Evolutionary conservation across 2,113 vertebrate genomes (phyloP).

Genomic region (Psittacula cyanocephala): DNA sequence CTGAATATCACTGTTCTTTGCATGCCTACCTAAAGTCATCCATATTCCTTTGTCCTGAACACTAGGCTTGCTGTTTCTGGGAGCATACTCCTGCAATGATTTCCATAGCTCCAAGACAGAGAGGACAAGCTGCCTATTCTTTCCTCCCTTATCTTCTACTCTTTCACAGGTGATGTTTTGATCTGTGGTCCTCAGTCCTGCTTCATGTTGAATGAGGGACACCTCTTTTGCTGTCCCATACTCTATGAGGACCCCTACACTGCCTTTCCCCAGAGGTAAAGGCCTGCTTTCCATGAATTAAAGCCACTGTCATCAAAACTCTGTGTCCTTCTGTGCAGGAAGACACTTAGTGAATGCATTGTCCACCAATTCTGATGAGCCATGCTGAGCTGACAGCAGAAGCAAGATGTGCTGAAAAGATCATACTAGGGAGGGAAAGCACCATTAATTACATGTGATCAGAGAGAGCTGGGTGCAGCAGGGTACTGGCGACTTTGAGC

Average conservation of each 20-base stretch:
- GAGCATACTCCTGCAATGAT: accelerated
- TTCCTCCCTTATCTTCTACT: neutral
- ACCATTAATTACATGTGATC: neutral
- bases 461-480: neutral
- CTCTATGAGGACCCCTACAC: neutral
- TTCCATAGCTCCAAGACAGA: neutral
- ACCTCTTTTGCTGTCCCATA: neutral
- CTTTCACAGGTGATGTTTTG: neutral
- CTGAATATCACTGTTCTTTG: neutral
- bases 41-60: neutral
- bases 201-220: neutral
- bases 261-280: neutral
- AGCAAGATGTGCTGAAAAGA: neutral
- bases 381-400: neutral
- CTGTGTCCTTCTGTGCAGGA: neutral
- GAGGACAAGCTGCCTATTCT: neutral
- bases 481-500: neutral
- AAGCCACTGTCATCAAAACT: neutral
- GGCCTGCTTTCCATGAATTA: neutral
- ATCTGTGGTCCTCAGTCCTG: neutral
- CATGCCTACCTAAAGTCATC: neutral
- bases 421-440: neutral
- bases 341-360: neutral
- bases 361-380: neutral
- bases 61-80: neutral